Base-by-base conservation (phyloP, 2,888 invertebrate genomes). In the Drosophila villosipedis region DNA sequence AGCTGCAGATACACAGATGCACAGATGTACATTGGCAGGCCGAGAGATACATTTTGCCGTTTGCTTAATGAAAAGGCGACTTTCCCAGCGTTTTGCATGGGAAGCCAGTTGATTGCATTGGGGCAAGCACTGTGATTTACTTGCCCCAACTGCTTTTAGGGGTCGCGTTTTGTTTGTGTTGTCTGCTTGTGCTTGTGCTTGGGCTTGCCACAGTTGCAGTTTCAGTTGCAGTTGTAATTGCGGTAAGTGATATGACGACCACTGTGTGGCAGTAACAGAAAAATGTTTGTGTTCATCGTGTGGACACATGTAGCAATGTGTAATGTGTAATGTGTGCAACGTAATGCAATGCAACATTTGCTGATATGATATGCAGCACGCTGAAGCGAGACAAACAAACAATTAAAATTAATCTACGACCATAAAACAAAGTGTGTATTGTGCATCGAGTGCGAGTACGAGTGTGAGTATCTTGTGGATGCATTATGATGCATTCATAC, bases 391-490 rank as follows among this genome's bases (percentile, higher is more conserved):
- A 66, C 78, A 83, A 83, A 85, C 88, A 86, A 86, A 86, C 85
- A 86, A 86, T 86, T 86, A 89, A 89, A 85, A 84, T 87, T 88
- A 90, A 86, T 89, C 85, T 89, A 86, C 84, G 78, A 73, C 61
- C 82, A 89, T 89, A 83, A 89, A 85, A 89, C 90, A 88, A 83
- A 88, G 90, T 86, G 85, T 69, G 78, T 77, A 77, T 80, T 81
- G 82, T 78, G 47, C 55, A 39, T n/a, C 25, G 49, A 19, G n/a
- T n/a, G 41, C 16, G 53, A 37, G 4, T 25, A 9, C 9, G n/a
- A 12, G 37, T 55, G 35, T 49, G 35, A 43, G 60, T 72, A 39
- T 61, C 67, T 53, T 57, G 50, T 52, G 68, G 49, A 71, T 88
- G 85, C 85, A 86, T 69, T 79, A 86, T 84, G 79, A 73, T 74